phyloP scores from a whole-genome alignment of 2,888 invertebrate species.

The Ligdia adustata region DNA sequence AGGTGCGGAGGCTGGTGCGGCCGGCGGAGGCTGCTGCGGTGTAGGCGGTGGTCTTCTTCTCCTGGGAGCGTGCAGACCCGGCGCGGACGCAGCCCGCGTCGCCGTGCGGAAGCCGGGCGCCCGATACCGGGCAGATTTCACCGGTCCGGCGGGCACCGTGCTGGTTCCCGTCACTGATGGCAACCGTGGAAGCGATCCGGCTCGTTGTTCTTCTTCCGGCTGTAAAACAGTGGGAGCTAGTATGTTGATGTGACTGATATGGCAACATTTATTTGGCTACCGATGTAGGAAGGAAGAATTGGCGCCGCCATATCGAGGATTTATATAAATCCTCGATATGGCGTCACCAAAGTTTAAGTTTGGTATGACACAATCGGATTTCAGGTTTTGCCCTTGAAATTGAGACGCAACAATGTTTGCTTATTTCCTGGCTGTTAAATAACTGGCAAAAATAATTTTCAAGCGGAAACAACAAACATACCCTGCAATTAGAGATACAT shows the following conservation, averaged over 20 bases:
- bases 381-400: too few species aligned
- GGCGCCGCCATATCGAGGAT: too few species aligned
- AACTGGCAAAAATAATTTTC: too few species aligned
- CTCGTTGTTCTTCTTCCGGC: slow-evolving; percentile 85
- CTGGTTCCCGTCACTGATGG: slow-evolving; percentile 79
- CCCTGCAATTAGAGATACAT: too few species aligned
- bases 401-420: too few species aligned
- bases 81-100: slow-evolving; percentile 90
- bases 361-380: too few species aligned
- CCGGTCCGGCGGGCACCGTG: slow-evolving; percentile 85
- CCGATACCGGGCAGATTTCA: slow-evolving; percentile 94
- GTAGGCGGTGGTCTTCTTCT: slow-evolving; percentile 79
- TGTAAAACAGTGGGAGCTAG: slow-evolving; percentile 38
- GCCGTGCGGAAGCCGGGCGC: slow-evolving; percentile 92
- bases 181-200: slow-evolving; percentile 91
- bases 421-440: too few species aligned
- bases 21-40: slow-evolving; percentile 68
- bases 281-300: too few species aligned
- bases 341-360: too few species aligned
- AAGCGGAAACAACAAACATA: too few species aligned
- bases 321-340: too few species aligned
- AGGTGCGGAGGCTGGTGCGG: slow-evolving; percentile 74
- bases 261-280: too few species aligned
- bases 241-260: neutral
- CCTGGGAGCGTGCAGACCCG: slow-evolving; percentile 88